Conservation (phyloP, 1,140 invertebrate species). For the Ooceraea biroi region DNA sequence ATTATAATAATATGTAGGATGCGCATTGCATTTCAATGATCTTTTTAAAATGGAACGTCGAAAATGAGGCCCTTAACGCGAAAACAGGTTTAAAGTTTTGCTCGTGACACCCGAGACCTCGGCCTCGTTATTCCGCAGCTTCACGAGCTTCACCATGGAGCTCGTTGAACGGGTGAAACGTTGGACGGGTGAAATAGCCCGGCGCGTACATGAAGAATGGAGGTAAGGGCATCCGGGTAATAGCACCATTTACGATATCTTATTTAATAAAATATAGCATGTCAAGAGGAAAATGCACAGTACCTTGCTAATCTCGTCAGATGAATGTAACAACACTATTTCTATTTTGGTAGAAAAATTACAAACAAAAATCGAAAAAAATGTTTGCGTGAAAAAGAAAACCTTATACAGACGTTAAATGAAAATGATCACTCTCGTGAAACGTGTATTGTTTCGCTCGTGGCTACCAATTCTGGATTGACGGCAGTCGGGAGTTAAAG, state of each 20-base stretch:
- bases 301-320: neutral
- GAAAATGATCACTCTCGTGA: neutral
- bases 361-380: neutral
- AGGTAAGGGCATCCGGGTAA: neutral
- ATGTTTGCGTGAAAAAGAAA: no score
- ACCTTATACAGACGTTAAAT: neutral
- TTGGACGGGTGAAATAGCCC: conserved; percentile 18
- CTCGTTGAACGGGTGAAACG: neutral
- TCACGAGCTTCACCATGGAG: neutral
- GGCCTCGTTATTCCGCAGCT: conserved; percentile 19
- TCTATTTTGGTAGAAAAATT: neutral
- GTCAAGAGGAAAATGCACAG: neutral
- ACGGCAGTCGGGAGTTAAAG: neutral
- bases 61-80: conserved; percentile 39
- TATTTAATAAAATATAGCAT: neutral
- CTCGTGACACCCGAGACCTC: conserved; percentile 22
- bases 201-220: neutral
- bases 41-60: neutral
- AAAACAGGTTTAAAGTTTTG: conserved; percentile 6
- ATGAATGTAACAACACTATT: neutral
- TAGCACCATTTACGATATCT: neutral
- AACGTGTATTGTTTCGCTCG: neutral
- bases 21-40: neutral
- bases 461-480: neutral
- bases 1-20: neutral